Evolutionary conservation across 1,140 invertebrate genomes (phyloP).

Genomic region (Battus philenor): DNA sequence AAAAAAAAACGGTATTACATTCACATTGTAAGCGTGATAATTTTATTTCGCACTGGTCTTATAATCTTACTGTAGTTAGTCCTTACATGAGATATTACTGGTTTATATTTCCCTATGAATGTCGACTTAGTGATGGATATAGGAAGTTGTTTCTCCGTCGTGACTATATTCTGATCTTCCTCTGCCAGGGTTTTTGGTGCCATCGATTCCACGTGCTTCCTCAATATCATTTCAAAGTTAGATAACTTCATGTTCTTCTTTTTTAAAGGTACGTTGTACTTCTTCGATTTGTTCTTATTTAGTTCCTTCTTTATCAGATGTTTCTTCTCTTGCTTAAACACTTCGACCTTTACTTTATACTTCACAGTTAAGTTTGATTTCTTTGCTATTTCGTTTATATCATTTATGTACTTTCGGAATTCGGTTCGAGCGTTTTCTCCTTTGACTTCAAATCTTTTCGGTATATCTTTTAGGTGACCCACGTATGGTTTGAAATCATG

Average conservation of each 20-base stretch:
- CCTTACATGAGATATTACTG: constrained; percentile 36
- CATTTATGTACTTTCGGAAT: constrained; percentile 42
- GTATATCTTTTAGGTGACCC: constrained; percentile 46
- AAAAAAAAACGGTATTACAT: constrained; percentile 7
- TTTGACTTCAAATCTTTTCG: constrained; percentile 45
- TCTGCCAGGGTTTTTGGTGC: constrained; percentile 28
- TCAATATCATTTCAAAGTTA: constrained; percentile 48
- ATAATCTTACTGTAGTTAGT: constrained; percentile 49
- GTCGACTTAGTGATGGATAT: constrained; percentile 33
- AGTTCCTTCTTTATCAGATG: constrained; percentile 24
- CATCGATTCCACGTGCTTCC: constrained; percentile 29
- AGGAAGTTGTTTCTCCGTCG: constrained; percentile 34
- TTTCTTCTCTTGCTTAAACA: constrained; percentile 21
- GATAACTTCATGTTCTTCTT: constrained; percentile 61
- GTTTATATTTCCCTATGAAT: constrained; percentile 47
- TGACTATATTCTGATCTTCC: constrained; percentile 22
- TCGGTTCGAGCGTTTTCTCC: constrained; percentile 31
- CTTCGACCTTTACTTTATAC: constrained; percentile 50
- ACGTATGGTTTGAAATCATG: constrained; percentile 29
- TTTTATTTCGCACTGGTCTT: constrained; percentile 47
- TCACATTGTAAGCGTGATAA: constrained; percentile 24
- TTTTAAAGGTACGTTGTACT: constrained; percentile 60
- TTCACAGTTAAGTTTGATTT: constrained; percentile 38
- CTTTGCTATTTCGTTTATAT: constrained; percentile 40
- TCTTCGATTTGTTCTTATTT: constrained; percentile 45